Evolutionary conservation across 2,888 invertebrate species (phyloP).

Genomic region (Sinotaia quadrata): DNA sequence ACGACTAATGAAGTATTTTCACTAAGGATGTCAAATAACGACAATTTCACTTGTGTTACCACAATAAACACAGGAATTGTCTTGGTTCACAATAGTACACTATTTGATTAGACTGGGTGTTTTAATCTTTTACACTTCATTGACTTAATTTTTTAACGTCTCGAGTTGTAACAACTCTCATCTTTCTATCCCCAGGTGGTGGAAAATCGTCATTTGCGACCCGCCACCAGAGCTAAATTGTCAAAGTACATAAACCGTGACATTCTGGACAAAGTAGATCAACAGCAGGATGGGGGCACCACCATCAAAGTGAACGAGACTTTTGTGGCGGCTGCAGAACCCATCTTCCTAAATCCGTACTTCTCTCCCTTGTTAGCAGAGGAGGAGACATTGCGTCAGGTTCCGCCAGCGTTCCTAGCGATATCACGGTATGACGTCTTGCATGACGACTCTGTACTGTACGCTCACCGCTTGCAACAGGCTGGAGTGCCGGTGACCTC

Average conservation of each 20-base stretch:
- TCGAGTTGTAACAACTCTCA: no score
- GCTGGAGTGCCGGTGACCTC: constrained; percentile 12
- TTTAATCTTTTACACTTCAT: no score
- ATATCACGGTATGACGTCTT: constrained; percentile 19
- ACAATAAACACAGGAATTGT: no score
- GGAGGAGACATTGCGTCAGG: constrained; percentile 1
- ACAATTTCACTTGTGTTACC: no score
- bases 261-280: not conserved
- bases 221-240: constrained; percentile 9
- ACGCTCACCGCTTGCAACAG: constrained; percentile 7
- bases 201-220: constrained; percentile 7
- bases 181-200: no score
- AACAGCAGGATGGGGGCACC: not conserved
- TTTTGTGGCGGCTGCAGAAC: not conserved
- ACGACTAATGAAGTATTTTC: no score
- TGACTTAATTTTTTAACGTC: no score
- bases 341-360: constrained; percentile 13
- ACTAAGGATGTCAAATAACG: no score
- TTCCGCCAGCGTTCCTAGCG: constrained; percentile 18
- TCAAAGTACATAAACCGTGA: constrained; percentile 5
- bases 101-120: no score
- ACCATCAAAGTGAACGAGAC: not conserved
- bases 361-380: constrained; percentile 28
- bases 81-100: no score
- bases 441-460: constrained; percentile 26